phyloP scores from a whole-genome alignment of 2,113 vertebrate species.

The Tachycineta bicolor region DNA sequence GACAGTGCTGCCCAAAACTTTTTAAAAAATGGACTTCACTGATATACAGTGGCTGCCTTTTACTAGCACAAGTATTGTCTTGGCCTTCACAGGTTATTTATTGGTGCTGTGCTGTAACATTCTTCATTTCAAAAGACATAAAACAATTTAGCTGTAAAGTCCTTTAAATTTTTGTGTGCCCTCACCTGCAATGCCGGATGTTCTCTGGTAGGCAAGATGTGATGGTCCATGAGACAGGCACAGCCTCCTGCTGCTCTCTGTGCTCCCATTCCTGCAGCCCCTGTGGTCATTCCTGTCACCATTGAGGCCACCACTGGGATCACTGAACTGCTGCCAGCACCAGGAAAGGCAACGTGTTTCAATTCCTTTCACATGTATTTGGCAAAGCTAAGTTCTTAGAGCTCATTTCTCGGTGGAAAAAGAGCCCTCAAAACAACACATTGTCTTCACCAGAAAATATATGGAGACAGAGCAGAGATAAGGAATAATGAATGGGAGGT shows the following conservation, averaged over 20 bases:
- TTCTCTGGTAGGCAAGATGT: fast-evolving
- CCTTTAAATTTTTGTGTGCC: not conserved
- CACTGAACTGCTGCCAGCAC: not conserved
- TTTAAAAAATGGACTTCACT: not conserved
- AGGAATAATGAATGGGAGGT: not conserved
- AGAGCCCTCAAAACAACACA: not conserved
- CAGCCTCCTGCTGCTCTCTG: not conserved
- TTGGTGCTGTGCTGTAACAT: not conserved
- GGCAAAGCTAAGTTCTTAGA: not conserved
- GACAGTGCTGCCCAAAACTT: not conserved
- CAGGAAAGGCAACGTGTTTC: not conserved
- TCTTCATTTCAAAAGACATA: not conserved
- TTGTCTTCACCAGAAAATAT: not conserved
- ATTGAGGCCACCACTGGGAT: not conserved
- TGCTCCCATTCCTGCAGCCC: not conserved
- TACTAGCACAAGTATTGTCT: not conserved
- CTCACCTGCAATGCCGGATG: not conserved
- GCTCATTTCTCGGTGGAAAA: not conserved
- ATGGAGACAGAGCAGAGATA: not conserved
- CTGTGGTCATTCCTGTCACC: not conserved
- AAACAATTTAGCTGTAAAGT: not conserved
- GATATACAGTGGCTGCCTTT: not conserved
- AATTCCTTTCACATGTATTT: not conserved
- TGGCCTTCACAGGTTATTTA: conserved; percentile 9
- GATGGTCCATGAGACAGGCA: not conserved